Percentiles rank a stretch among this genome's conserved stretches.
phyloP scores from a whole-genome alignment of 2,113 vertebrate genomes.

The Macaca mulatta region DNA sequence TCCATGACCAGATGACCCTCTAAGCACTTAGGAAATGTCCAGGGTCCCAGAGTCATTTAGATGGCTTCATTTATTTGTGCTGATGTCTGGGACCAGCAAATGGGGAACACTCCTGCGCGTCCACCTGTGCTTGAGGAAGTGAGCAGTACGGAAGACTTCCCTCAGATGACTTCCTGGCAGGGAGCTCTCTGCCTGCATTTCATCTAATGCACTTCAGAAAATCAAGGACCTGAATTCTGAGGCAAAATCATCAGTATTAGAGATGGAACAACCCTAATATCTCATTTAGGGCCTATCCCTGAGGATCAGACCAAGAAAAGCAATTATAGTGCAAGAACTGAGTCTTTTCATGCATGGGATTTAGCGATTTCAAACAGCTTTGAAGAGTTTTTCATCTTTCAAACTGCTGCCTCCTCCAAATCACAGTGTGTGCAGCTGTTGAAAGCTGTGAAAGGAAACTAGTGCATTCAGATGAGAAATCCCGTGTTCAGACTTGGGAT shows the following conservation, averaged over 20 bases:
- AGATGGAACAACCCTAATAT: not conserved
- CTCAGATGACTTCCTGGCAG: not conserved
- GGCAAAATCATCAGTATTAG: not conserved
- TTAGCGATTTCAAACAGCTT: not conserved
- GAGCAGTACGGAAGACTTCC: not conserved
- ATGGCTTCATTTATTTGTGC: not conserved
- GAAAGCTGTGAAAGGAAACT: constrained; percentile 1
- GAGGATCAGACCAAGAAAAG: constrained; percentile 26
- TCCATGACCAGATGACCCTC: not conserved
- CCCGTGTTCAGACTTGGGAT: not conserved
- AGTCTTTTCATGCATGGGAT: not conserved
- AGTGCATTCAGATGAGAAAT: not conserved
- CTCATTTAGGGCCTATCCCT: not conserved
- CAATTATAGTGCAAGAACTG: constrained; percentile 16
- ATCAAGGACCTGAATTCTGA: not conserved
- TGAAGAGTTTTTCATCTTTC: constrained; percentile 36
- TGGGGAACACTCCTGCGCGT: not conserved
- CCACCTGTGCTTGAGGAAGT: not conserved
- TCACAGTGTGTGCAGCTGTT: not conserved
- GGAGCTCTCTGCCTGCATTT: constrained; percentile 2
- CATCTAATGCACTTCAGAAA: not conserved
- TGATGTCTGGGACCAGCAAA: not conserved
- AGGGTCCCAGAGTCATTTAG: not conserved
- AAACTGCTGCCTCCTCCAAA: not conserved
- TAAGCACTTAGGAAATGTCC: not conserved